These are phyloP conservation scores for Drosophila pseudoananassae DNA, from an alignment of 1,140 invertebrate species.

Conservation along the genomic window DNA sequence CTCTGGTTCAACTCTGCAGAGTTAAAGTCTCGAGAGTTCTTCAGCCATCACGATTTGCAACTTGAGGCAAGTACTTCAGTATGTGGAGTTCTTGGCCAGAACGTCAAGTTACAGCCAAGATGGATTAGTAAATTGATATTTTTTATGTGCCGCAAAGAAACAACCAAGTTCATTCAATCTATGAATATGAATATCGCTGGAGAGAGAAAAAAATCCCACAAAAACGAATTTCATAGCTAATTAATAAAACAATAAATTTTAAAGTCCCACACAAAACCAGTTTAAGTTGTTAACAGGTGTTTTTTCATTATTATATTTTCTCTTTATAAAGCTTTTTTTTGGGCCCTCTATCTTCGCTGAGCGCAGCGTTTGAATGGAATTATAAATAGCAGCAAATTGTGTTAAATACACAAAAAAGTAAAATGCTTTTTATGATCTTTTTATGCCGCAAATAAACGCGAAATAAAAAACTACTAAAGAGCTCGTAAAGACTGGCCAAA, in stretches of 20 bases:
- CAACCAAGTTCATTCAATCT: slow-evolving; percentile 10
- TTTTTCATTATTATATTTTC: slow-evolving; percentile 40
- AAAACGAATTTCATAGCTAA: slow-evolving; percentile 46
- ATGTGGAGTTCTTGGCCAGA: slow-evolving; percentile 2
- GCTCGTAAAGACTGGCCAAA: slow-evolving; percentile 49
- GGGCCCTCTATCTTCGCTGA: slow-evolving; percentile 8
- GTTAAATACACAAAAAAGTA: slow-evolving; percentile 55
- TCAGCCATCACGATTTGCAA: slow-evolving; percentile 36
- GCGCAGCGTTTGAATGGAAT: slow-evolving; percentile 58
- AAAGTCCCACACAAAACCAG: slow-evolving; percentile 59
- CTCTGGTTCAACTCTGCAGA: slow-evolving; percentile 17
- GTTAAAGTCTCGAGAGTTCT: slow-evolving; percentile 15
- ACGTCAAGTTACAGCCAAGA: slow-evolving; percentile 1
- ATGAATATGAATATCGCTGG: slow-evolving; percentile 7
- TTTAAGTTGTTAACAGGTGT: slow-evolving; percentile 70
- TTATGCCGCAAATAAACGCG: slow-evolving; percentile 58
- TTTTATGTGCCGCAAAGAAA: slow-evolving; percentile 11
- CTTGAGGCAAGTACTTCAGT: slow-evolving; percentile 27
- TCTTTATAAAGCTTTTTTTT: slow-evolving; percentile 23
- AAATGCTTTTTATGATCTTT: slow-evolving; percentile 58
- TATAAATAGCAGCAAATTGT: slow-evolving; percentile 70
- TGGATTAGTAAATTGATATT: slow-evolving; percentile 36
- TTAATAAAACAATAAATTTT: slow-evolving; percentile 45
- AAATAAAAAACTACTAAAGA: slow-evolving; percentile 52
- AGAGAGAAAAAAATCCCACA: slow-evolving; percentile 6